phyloP scores from a whole-genome alignment of 2,797 vertebrate species.

The Tragelaphus oryx region DNA sequence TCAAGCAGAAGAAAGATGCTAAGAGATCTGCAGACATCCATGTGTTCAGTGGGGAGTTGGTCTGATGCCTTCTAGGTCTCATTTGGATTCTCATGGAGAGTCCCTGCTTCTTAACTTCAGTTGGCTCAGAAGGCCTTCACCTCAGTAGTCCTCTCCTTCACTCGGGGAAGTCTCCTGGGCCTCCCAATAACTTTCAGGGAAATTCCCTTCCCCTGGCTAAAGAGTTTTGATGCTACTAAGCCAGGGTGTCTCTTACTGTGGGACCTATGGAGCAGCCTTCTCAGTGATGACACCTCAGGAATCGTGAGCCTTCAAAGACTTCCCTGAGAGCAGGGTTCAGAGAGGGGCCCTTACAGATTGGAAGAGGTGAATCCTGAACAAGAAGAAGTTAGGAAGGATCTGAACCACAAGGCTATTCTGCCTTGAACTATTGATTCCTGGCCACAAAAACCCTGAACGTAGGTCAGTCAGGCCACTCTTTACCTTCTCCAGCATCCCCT shows the following conservation, averaged over 20 bases:
- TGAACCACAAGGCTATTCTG: neutral
- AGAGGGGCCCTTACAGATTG: neutral
- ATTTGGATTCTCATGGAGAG: too few relatives aligned
- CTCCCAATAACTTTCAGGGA: neutral
- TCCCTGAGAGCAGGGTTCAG: neutral
- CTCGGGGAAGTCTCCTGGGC: neutral
- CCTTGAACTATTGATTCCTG: neutral
- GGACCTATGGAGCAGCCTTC: neutral
- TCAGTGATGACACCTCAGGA: neutral
- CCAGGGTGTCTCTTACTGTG: too few relatives aligned
- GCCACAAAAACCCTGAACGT: neutral
- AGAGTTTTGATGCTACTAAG: neutral
- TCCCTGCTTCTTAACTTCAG: neutral
- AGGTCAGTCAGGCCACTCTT: neutral
- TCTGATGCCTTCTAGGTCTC: too few relatives aligned
- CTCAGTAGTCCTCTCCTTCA: neutral
- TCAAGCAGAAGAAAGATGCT: neutral
- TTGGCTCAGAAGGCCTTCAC: neutral
- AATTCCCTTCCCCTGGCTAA: neutral
- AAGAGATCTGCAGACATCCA: neutral
- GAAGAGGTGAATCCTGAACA: neutral
- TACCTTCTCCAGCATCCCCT: neutral
- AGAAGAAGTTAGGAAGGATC: neutral
- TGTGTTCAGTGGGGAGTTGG: accelerated
- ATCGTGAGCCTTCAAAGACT: neutral